A percentile compares a stretch with the other conserved stretches of the same genome.
These are phyloP conservation scores for Diaperis boleti DNA, from an alignment of 2,888 invertebrate genomes.

Conservation along the genomic window DNA sequence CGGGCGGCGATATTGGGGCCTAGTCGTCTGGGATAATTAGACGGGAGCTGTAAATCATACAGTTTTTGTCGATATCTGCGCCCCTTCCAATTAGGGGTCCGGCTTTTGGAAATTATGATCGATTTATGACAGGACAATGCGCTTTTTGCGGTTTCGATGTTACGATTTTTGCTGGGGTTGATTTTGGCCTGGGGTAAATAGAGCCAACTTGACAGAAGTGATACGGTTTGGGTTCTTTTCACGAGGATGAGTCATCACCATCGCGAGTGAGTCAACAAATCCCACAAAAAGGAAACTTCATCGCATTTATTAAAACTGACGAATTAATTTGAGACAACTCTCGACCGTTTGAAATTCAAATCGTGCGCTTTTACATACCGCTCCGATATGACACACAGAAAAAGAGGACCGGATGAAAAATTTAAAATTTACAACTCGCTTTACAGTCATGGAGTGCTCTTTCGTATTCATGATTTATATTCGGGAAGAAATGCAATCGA, in stretches of 20 bases:
- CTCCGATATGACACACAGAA: conserved; percentile 17
- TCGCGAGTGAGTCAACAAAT: no score
- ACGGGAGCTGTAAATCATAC: conserved; percentile 37
- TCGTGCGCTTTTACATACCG: conserved; percentile 44
- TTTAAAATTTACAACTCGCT: conserved; percentile 29
- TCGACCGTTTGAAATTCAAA: conserved; percentile 43
- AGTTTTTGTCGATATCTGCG: conserved; percentile 34
- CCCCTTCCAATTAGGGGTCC: no score
- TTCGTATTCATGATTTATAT: conserved; percentile 21
- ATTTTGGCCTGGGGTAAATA: no score
- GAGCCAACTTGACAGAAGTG: no score
- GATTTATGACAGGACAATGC: no score
- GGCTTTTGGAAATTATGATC: no score
- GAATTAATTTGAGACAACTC: conserved; percentile 43
- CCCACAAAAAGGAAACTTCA: no score
- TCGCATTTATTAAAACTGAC: conserved; percentile 35
- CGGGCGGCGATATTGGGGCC: conserved; percentile 36
- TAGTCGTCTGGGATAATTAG: conserved; percentile 37
- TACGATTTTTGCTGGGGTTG: no score
- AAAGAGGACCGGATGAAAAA: conserved; percentile 17
- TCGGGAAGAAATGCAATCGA: conserved; percentile 11
- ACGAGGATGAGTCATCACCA: no score
- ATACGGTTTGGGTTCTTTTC: no score
- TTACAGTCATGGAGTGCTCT: conserved; percentile 16
- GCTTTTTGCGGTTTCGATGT: no score